These are phyloP conservation scores for Esox niger DNA, from an alignment of 2,113 vertebrate species.

Conservation along the genomic window DNA sequence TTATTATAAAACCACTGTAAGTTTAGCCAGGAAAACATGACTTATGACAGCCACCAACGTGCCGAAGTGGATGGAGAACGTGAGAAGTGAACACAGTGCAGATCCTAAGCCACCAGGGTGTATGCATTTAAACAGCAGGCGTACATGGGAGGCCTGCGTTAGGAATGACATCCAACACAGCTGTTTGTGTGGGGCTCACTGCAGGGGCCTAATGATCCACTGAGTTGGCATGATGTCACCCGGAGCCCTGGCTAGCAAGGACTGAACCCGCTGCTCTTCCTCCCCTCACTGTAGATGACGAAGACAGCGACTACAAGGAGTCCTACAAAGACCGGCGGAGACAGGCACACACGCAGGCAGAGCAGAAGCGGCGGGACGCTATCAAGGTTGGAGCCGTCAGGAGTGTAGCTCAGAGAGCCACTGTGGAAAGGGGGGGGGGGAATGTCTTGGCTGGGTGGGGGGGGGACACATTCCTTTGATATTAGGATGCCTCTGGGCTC, in stretches of 20 bases:
- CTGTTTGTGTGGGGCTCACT: no score
- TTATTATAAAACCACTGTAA: no score
- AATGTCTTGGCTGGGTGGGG: not conserved
- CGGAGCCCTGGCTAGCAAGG: not conserved
- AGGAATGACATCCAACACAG: no score
- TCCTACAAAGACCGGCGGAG: conserved; percentile 90
- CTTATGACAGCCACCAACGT: no score
- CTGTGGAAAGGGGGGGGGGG: not conserved
- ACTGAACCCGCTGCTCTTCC: conserved; percentile 6
- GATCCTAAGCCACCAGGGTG: no score
- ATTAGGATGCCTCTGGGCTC: not conserved
- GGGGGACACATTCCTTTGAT: not conserved
- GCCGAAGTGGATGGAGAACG: no score
- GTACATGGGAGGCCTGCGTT: no score
- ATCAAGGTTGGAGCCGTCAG: conserved; percentile 81
- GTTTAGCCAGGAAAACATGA: no score
- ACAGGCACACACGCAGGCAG: conserved; percentile 90
- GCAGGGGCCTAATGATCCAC: no score
- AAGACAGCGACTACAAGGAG: conserved; percentile 96
- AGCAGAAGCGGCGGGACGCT: conserved; percentile 91
- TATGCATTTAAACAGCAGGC: no score
- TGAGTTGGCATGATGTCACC: not conserved
- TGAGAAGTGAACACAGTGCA: no score
- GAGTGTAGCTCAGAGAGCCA: not conserved
- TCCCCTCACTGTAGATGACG: conserved; percentile 79